Evolutionary conservation across 2,113 vertebrate species (phyloP).

Genomic region (Cygnus atratus): DNA sequence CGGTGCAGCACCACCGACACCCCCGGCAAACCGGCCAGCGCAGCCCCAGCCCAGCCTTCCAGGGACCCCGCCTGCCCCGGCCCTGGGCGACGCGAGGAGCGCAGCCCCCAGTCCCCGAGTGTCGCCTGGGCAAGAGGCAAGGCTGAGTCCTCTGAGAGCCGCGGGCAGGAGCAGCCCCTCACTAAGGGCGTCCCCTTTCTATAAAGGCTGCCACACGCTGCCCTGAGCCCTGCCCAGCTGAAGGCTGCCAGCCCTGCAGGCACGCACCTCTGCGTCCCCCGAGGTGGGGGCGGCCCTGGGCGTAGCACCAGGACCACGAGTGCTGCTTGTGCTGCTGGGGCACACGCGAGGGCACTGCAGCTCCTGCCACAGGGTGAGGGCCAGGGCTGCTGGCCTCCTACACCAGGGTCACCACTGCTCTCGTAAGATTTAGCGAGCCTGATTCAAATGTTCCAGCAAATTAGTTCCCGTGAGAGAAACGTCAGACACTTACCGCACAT

Average conservation of each 20-base stretch:
- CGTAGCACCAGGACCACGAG: no score
- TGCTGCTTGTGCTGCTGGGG: no score
- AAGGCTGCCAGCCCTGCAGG: no score
- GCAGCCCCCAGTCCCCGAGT: fast-evolving
- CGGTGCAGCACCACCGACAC: neutral
- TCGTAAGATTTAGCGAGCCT: neutral
- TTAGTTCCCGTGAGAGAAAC: fast-evolving
- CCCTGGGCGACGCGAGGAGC: fast-evolving
- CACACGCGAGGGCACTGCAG: no score
- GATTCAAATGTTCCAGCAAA: neutral
- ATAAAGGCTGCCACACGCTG: no score
- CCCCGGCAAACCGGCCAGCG: no score
- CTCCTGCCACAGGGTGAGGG: fast-evolving
- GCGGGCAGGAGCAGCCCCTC: neutral
- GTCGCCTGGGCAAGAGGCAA: neutral
- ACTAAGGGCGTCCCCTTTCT: neutral
- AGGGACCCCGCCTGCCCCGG: no score
- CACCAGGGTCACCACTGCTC: neutral
- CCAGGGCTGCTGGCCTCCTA: fast-evolving
- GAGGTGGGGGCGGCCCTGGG: no score
- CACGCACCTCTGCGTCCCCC: no score
- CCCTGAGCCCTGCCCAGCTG: no score
- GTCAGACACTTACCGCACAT: fast-evolving
- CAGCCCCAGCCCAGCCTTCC: neutral
- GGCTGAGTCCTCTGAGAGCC: no score